A percentile compares a stretch with the other conserved stretches of the same genome.
Evolutionary conservation across 1,140 invertebrate genomes (phyloP).

Genomic region (Drosophila sturtevanti): DNA sequence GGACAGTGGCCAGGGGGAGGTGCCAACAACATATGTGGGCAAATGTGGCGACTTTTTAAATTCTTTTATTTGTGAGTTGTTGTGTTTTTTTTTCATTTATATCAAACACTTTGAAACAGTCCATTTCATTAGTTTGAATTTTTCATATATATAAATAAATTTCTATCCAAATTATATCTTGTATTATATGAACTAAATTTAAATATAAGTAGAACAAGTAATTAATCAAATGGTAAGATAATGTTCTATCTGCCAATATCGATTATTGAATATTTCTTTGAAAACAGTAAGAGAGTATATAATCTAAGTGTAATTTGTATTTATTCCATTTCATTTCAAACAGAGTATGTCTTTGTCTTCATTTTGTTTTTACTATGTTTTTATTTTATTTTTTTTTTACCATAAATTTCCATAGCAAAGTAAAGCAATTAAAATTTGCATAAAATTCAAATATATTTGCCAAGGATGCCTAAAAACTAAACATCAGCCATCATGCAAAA

Average conservation of each 20-base stretch:
- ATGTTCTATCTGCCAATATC: too few relatives aligned
- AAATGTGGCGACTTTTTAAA: slow-evolving; percentile 8
- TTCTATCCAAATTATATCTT: too few relatives aligned
- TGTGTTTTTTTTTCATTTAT: slow-evolving; percentile 48
- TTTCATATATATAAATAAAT: too few relatives aligned
- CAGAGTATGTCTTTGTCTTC: too few relatives aligned
- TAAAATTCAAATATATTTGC: slow-evolving; percentile 67
- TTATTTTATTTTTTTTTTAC: slow-evolving; percentile 6
- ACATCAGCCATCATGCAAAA: slow-evolving; percentile 46
- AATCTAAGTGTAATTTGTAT: slow-evolving; percentile 2
- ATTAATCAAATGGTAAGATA: too few relatives aligned
- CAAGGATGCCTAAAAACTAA: slow-evolving; percentile 67
- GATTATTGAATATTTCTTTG: too few relatives aligned
- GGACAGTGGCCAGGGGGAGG: background rate
- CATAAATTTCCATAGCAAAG: slow-evolving; percentile 63
- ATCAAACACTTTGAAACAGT: slow-evolving; percentile 33
- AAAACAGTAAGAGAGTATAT: too few relatives aligned
- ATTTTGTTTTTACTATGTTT: background rate
- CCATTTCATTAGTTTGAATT: too few relatives aligned
- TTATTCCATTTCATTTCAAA: slow-evolving; percentile 22
- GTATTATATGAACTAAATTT: too few relatives aligned
- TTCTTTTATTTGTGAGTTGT: too few relatives aligned
- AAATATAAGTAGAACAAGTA: too few relatives aligned
- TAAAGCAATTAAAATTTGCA: slow-evolving; percentile 79
- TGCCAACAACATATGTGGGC: slow-evolving; percentile 19